Evolutionary conservation across 2,888 invertebrate genomes (phyloP).

Genomic region (Heteromyza rotundicornis): DNA sequence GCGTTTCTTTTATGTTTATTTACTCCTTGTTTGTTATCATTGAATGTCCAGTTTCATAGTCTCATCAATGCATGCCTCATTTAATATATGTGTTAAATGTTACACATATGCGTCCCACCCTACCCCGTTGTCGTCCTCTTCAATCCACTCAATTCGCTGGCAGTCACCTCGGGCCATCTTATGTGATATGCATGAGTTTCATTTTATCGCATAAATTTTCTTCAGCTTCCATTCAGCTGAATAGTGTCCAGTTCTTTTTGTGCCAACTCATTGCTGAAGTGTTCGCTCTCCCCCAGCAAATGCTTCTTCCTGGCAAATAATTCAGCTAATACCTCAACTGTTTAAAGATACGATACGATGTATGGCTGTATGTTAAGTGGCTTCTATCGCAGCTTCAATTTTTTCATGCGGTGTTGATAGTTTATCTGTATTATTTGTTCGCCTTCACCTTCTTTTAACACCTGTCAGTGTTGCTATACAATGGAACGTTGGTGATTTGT

Average conservation of each 20-base stretch:
- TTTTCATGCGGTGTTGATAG: conserved; percentile 1
- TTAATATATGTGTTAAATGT: conserved; percentile 10
- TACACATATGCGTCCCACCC: too few relatives aligned
- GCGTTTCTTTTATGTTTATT: too few relatives aligned
- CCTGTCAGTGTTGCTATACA: conserved; percentile 37
- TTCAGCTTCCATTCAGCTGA: neutral
- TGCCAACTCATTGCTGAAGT: neutral
- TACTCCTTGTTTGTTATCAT: too few relatives aligned
- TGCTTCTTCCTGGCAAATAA: neutral
- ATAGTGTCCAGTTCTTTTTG: neutral
- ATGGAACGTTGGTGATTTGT: conserved; percentile 9
- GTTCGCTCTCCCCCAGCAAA: neutral
- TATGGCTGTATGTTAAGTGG: conserved; percentile 51
- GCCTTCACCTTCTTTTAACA: conserved; percentile 47
- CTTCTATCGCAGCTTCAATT: conserved; percentile 41
- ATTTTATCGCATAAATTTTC: conserved; percentile 4
- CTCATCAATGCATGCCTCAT: conserved; percentile 16
- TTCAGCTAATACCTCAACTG: conserved; percentile 25
- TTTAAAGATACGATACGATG: conserved; percentile 46
- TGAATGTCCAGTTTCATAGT: too few relatives aligned
- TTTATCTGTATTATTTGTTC: too few relatives aligned
- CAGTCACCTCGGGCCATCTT: conserved; percentile 6
- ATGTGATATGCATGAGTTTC: conserved; percentile 27
- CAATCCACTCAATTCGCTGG: too few relatives aligned
- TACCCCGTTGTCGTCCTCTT: too few relatives aligned